Percentiles rank a stretch among this genome's conserved stretches.
Evolutionary conservation across 2,888 invertebrate genomes (phyloP).

Genomic region (Tachystola acroxantha): DNA sequence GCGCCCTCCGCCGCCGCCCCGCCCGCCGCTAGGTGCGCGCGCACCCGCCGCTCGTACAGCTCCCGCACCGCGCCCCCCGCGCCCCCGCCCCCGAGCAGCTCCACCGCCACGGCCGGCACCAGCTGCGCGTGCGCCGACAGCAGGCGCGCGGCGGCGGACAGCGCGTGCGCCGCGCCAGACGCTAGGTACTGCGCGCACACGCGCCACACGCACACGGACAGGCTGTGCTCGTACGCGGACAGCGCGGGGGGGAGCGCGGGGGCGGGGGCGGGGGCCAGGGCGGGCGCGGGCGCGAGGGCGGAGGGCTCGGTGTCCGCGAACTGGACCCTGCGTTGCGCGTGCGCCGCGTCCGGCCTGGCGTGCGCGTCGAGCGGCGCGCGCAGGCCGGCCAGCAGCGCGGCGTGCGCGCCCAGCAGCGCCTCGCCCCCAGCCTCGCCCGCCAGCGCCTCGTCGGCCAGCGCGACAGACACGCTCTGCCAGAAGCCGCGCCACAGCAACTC

Average conservation of each 20-base stretch:
- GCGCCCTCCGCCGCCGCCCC: conserved; percentile 52
- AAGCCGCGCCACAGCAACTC: conserved; percentile 50
- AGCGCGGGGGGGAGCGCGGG: conserved; percentile 71
- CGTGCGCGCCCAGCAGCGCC: no score
- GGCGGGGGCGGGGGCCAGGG: background rate
- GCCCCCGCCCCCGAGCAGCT: conserved; percentile 31
- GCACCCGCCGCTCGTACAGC: conserved; percentile 20
- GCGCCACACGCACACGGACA: conserved; percentile 72
- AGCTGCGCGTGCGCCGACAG: conserved; percentile 74
- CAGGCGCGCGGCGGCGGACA: conserved; percentile 47
- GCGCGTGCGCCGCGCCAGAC: background rate
- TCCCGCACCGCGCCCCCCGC: conserved; percentile 30
- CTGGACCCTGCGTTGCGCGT: conserved; percentile 14
- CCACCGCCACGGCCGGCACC: conserved; percentile 64
- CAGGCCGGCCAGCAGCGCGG: conserved; percentile 6
- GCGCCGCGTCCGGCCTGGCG: background rate
- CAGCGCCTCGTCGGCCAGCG: conserved; percentile 26
- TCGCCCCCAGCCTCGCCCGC: background rate
- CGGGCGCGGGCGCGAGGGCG: background rate
- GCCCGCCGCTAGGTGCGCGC: no score
- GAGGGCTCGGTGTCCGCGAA: conserved; percentile 19
- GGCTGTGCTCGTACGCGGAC: conserved; percentile 58
- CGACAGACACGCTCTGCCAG: conserved; percentile 64
- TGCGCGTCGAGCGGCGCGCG: background rate
- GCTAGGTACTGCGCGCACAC: conserved; percentile 18